Evolutionary conservation across 1,140 invertebrate genomes (phyloP), one percentile per base, ranked within the genome.

Genomic region (Gryllus bimaculatus): DNA sequence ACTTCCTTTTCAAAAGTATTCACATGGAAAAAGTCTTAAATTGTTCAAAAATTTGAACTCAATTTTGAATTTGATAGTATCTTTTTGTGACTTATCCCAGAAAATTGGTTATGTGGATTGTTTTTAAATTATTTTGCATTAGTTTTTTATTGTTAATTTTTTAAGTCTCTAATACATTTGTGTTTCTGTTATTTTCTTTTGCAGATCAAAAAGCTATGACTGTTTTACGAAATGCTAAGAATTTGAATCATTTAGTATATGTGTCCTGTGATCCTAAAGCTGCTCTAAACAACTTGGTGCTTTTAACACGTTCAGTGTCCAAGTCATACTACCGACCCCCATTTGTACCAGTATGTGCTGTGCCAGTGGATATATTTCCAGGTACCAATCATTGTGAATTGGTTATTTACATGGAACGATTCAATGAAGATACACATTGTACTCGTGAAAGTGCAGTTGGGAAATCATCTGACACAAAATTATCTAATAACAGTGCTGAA

Each of bases 361-460:
- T 96, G 15, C 93, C 95, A 8, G 93, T 99, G 3, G 97, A 99
- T 84, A 91, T 99, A 91, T 99, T 99, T 87, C 97, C 97, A 0
- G 90, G 95, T 81, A 98, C 97, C 0, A 90, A 90, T 21, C 96
- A 98, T 85, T 95, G 92, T 80, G 97, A 98, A 87, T 86, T 98
- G 18, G 88, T 97, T 78, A 85, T 98, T 47, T 88, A 95, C 48
- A 94, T 98, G 84, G 92, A 97, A 86, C 87, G 93, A 66, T 66
- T 13, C 54, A 66, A 66, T 66, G 26, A 39, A 39, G 26, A 39
- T 39, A 39, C 26, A 39, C 26, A 39, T 39, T 39, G 1, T 39
- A 39, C 26, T 39, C 1, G 26, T 39, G 26, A 39, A 39, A 39
- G 26, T 39, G 26, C 26, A 39, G 26, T 2, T 39, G 26, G 26